Percentiles rank a stretch among this genome's conserved stretches.
phyloP scores from a whole-genome alignment of 2,113 vertebrate species.

The Bathybates hornii region DNA sequence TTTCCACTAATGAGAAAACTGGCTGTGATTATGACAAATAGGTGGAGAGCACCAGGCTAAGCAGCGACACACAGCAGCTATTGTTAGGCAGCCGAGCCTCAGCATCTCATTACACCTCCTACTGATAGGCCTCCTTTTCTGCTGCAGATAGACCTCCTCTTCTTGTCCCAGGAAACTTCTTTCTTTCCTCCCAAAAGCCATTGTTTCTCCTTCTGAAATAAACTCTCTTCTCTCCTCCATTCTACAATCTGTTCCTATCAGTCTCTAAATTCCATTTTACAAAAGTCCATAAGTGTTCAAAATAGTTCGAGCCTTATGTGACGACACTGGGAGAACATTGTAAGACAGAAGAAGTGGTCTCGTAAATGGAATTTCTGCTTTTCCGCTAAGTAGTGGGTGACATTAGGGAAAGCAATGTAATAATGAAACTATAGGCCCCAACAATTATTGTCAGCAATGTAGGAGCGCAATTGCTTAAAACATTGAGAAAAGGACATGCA shows the following conservation, averaged over 20 bases:
- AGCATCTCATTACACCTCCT: slow-evolving; percentile 88
- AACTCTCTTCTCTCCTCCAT: background rate
- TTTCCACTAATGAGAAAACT: slow-evolving; percentile 97
- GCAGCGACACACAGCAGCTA: slow-evolving; percentile 87
- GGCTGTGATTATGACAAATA: slow-evolving; percentile 93
- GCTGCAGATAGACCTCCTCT: background rate
- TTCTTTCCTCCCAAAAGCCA: background rate
- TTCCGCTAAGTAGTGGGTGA: rapidly evolving
- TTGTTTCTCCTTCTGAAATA: background rate
- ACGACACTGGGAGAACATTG: background rate
- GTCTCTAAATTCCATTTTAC: background rate
- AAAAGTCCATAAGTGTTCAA: background rate
- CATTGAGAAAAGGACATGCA: background rate
- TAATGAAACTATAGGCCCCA: rapidly evolving
- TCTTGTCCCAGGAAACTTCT: background rate
- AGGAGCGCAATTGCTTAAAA: background rate
- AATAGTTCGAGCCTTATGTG: background rate
- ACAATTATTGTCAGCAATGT: background rate
- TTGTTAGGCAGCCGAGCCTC: slow-evolving; percentile 83
- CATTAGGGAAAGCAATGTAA: background rate
- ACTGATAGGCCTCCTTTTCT: slow-evolving; percentile 69
- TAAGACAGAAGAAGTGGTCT: background rate
- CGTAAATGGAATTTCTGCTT: background rate
- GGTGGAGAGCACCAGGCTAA: slow-evolving; percentile 92
- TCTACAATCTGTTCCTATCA: rapidly evolving